Conservation (phyloP, 2,113 vertebrate genomes). For the Colossoma macropomum region DNA sequence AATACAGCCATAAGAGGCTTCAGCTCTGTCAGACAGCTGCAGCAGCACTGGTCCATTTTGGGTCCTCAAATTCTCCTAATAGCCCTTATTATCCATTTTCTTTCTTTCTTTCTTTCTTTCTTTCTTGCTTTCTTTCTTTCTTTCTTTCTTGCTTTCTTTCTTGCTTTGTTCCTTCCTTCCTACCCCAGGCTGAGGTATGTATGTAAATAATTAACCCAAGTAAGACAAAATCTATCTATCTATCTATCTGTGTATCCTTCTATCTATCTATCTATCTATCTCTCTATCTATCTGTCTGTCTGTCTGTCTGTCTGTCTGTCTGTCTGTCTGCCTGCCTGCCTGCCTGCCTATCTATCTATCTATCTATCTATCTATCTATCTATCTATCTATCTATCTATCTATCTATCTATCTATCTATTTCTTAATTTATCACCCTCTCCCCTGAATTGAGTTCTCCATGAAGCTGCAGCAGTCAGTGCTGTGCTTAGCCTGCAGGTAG, state of each 20-base stretch:
- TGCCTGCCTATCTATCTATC: too few relatives aligned
- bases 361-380: too few relatives aligned
- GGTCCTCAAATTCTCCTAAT: background rate
- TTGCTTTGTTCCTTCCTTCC: background rate
- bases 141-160: background rate
- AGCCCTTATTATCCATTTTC: background rate
- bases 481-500: constrained; percentile 7
- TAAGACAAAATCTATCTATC: too few relatives aligned
- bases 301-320: too few relatives aligned
- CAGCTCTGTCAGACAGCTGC: background rate
- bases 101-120: background rate
- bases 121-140: background rate
- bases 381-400: background rate
- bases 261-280: too few relatives aligned
- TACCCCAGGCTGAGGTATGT: background rate
- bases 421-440: background rate
- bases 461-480: background rate
- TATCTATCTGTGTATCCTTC: too few relatives aligned
- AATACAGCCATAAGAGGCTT: background rate
- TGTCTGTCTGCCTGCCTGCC: too few relatives aligned
- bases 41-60: background rate
- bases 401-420: background rate
- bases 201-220: background rate
- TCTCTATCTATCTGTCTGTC: too few relatives aligned
- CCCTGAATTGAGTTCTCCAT: background rate